Conservation (phyloP, 2,888 invertebrate genomes). For the Caenorhabditis afra region DNA sequence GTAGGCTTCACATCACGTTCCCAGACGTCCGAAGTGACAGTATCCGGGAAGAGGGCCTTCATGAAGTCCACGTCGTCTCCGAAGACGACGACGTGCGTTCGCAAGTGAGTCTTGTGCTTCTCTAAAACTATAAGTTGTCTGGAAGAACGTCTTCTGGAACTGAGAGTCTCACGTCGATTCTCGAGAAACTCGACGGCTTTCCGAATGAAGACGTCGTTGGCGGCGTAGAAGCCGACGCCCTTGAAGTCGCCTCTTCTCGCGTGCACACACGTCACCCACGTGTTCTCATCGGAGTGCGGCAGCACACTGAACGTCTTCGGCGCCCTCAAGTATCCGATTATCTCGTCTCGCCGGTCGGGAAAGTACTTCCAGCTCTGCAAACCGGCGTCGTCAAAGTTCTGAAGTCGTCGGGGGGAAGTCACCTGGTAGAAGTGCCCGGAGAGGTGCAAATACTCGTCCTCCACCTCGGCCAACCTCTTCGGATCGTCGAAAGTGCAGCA, state of each 20-base stretch:
- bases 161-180: background rate
- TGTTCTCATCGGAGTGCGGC: background rate
- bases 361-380: conserved; percentile 25
- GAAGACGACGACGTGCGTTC: background rate
- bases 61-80: conserved; percentile 1
- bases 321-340: background rate
- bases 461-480: background rate
- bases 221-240: background rate
- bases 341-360: background rate
- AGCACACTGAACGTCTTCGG: background rate
- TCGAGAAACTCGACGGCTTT: background rate
- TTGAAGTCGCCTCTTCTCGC: background rate
- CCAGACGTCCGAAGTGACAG: background rate
- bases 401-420: no score
- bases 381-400: background rate
- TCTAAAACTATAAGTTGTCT: background rate
- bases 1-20: background rate
- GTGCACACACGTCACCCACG: conserved; percentile 1
- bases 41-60: background rate
- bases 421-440: conserved; percentile 7
- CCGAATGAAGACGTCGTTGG: background rate
- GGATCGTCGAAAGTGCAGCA: background rate
- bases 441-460: conserved; percentile 8
- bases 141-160: no score
- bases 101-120: background rate